Base-by-base conservation (phyloP, 2,797 vertebrate genomes). In the Anguilla pacifica region DNA sequence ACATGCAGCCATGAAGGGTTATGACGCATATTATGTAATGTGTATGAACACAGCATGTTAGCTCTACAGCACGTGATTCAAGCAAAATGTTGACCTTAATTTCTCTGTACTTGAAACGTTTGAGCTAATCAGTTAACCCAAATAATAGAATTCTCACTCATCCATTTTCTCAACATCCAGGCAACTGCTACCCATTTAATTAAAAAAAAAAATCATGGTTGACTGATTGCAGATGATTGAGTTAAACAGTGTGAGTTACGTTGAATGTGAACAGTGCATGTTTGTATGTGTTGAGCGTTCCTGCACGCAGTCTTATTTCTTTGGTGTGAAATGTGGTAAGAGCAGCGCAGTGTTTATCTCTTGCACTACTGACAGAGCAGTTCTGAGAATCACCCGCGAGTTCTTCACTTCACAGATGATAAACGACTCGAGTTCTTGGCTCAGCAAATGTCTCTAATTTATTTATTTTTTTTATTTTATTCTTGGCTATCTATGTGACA, bases 161-260 rank as follows among this genome's bases (percentile, higher is more conserved):
- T 90, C 87, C 89, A 90, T 91, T 92, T 87, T 87, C 86, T 89
- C 89, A 88, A 31, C 86, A 74, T 86, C 85, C 74, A 83, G 49
- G 53, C 2, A 83, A 87, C 19, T 67, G 77, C 81, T 67, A 17
- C 11, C 61, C 19, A 64, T 87, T 79, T 22, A n/a, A 57, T 72
- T 57, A 17, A 35, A 86, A 22, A 77, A 35, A 28, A 9, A 53
- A 31, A 9, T 28, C 43, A 86, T 77, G 49, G 88, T 39, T 72
- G 67, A 88, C 46, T 89, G 83, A 88, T 79, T 86, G 17, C 85
- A 43, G 89, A 86, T 53, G 82, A 70, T 57, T 87, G 61, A 59
- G 64, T 59, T 77, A 31, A 82, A 13, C 79, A 51, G 79, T 82
- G 79, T 31, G 22, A 43, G 61, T 72, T 31, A 28, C 11, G n/a